A percentile compares a stretch with the other conserved stretches of the same genome.
These are phyloP conservation scores for Aegithalos caudatus DNA, from an alignment of 2,113 vertebrate genomes.

Conservation along the genomic window DNA sequence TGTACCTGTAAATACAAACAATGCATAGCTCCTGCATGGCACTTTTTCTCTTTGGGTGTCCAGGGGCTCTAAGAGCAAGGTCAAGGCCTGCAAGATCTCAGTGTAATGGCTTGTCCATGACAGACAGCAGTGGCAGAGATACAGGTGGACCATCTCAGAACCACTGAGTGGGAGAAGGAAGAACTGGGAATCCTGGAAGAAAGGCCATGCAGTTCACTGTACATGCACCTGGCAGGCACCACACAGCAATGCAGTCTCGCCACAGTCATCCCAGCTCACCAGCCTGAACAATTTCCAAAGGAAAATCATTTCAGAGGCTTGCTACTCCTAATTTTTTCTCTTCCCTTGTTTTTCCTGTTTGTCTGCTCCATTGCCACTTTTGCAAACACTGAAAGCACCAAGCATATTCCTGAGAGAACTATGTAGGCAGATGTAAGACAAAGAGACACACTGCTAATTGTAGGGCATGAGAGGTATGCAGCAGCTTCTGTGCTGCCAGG, in stretches of 20 bases:
- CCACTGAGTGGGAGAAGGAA: background rate
- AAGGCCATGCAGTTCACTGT: background rate
- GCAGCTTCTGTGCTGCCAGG: background rate
- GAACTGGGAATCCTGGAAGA: background rate
- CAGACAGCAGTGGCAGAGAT: background rate
- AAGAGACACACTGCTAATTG: background rate
- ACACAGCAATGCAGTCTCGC: background rate
- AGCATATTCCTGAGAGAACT: background rate
- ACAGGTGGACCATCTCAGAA: background rate
- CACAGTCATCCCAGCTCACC: background rate
- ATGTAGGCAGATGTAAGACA: conserved; percentile 6
- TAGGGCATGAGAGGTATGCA: background rate
- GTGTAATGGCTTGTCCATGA: background rate
- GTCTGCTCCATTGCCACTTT: background rate
- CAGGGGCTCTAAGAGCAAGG: background rate
- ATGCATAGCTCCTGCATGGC: fast-evolving
- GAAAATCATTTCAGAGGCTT: background rate
- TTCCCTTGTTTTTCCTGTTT: background rate
- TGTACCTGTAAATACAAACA: background rate
- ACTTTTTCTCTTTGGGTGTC: background rate
- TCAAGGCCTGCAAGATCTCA: background rate
- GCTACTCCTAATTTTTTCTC: background rate
- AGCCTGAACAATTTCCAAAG: background rate
- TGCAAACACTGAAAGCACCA: conserved; percentile 18
- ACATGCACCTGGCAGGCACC: background rate